These are phyloP conservation scores for Phrynocephalus guinanensis DNA, from an alignment of 2,797 vertebrate genomes.

Conservation along the genomic window DNA sequence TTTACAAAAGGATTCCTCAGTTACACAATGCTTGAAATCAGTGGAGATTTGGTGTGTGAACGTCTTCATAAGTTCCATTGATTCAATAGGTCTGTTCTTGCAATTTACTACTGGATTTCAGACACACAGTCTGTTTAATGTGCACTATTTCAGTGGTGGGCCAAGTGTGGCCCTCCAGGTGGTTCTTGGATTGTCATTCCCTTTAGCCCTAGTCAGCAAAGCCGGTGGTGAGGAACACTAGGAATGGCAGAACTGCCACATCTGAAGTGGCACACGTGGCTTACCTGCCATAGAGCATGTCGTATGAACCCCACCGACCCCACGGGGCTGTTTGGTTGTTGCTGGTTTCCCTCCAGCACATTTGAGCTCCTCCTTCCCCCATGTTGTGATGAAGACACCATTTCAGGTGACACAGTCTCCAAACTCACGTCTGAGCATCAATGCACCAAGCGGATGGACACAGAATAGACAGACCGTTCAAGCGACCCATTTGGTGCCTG, in stretches of 20 bases:
- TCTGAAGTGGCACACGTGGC: too few species aligned
- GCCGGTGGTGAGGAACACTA: too few species aligned
- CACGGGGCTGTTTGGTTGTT: background rate
- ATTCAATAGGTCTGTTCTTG: too few species aligned
- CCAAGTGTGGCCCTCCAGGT: background rate
- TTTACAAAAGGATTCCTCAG: background rate
- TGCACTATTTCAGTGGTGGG: background rate
- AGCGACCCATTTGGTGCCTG: background rate
- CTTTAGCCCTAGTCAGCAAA: too few species aligned
- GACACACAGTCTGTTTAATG: too few species aligned
- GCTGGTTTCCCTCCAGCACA: background rate
- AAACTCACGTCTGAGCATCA: too few species aligned
- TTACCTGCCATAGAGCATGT: background rate
- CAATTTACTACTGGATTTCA: too few species aligned
- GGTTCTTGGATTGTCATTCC: background rate
- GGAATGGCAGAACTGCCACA: too few species aligned
- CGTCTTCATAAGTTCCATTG: too few species aligned
- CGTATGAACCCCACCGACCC: background rate
- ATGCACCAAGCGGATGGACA: too few species aligned
- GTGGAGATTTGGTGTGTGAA: too few species aligned
- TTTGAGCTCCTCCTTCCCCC: background rate
- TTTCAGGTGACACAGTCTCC: background rate
- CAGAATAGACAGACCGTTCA: background rate
- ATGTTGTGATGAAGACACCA: background rate
- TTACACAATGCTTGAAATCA: too few species aligned